Conservation (phyloP, 2,888 invertebrate genomes). For the Acholoe squamosa region DNA sequence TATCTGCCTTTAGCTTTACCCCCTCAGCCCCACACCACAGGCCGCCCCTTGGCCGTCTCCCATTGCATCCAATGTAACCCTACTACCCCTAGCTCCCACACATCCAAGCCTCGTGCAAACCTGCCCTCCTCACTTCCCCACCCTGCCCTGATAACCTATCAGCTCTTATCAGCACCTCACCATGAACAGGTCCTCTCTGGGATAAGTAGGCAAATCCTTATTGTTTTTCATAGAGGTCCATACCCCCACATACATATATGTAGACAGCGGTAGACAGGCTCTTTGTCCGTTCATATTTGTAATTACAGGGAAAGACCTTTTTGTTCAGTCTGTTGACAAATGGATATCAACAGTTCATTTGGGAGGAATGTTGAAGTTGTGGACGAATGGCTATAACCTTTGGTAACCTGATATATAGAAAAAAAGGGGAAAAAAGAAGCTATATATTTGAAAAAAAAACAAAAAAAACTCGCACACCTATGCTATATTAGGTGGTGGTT, state of each 20-base stretch:
- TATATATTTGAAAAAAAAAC: too few species aligned
- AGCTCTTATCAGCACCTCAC: slow-evolving; percentile 25
- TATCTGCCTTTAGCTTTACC: neutral
- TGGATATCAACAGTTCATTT: too few species aligned
- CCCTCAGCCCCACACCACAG: neutral
- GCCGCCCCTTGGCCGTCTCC: slow-evolving; percentile 6
- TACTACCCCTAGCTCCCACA: neutral
- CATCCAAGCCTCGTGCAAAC: neutral
- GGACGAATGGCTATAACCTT: too few species aligned
- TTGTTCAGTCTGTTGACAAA: too few species aligned
- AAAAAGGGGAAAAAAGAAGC: too few species aligned
- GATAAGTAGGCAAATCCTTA: neutral
- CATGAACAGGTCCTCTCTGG: neutral
- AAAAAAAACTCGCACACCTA: too few species aligned
- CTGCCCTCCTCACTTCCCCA: slow-evolving; percentile 3
- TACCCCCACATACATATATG: neutral
- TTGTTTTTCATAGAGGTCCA: slow-evolving; percentile 10
- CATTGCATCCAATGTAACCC: neutral
- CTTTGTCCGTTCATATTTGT: too few species aligned
- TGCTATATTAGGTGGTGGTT: too few species aligned
- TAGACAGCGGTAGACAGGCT: too few species aligned
- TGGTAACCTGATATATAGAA: too few species aligned
- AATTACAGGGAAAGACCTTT: too few species aligned
- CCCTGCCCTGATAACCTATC: slow-evolving; percentile 18
- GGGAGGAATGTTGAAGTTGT: too few species aligned